Base-by-base conservation (phyloP, 1,140 invertebrate genomes). In the Bombus waltoni region DNA sequence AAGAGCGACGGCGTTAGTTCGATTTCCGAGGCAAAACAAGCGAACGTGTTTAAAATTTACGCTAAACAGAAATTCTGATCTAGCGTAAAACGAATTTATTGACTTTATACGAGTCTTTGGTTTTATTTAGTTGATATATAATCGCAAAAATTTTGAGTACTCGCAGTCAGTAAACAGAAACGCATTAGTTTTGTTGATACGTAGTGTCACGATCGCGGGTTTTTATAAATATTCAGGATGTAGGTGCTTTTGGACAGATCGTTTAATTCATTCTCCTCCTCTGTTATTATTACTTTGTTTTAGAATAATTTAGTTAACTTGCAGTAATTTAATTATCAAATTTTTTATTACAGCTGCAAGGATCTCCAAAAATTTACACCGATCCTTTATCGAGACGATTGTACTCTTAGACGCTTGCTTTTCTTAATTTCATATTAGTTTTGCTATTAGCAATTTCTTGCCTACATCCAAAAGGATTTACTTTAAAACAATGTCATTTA, bases 141-240 rank as follows among this genome's bases (percentile, higher is more conserved):
- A 35, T 35, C 0, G 59, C 8, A 2, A 53, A 22, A 53, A 22
- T 77, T 65, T 77, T 42, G 75, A 65, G 40, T 65, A 65, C 75
- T 65, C 75, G 38, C 75, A 32, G 1, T 22, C 25, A 13, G 2
- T 65, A 25, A 62, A 42, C n/a, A 53, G 32, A 59, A 8, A 66
- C 25, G n/a, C 77, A 68, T 47, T 68, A 68, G 15, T 79, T 78
- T 83, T 59, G 65, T 83, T 59, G 65, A 59, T 32, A 68, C 13
- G 1, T 32, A 47, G 53, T 47, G 22, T 70, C 70, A 22, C n/a
- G 35, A 81, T 73, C 57, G n/a, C 15, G 13, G 32, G 10, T 47
- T 47, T 66, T 22, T 15, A 25, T 25, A 32, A 59, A 32, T 22
- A 57, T 22, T 77, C 62, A 66, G 62, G 73, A 42, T 68, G 62